Conservation (phyloP, 2,797 vertebrate genomes). For the Scolopax rusticola region DNA sequence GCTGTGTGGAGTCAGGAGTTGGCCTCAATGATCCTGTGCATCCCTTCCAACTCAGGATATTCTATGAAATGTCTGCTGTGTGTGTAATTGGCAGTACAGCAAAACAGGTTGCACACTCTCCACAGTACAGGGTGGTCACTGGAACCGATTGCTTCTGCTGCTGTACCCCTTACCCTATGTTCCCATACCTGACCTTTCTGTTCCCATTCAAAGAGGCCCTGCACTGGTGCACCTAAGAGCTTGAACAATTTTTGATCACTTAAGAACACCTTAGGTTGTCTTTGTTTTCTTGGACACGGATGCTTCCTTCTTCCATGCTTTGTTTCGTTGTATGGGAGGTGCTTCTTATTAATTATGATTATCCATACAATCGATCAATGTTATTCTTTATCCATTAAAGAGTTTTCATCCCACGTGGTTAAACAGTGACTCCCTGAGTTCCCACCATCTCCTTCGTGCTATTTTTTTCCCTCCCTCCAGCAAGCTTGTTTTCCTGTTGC, state of each 20-base stretch:
- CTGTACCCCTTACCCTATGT: background rate
- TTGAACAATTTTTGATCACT: background rate
- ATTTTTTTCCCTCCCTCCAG: background rate
- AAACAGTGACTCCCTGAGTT: background rate
- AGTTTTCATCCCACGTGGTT: background rate
- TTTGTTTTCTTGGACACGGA: background rate
- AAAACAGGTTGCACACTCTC: no score
- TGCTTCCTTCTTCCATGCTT: background rate
- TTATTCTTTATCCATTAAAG: background rate
- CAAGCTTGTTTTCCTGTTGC: no score
- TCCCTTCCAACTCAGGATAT: background rate
- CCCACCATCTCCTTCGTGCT: background rate
- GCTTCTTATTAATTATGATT: background rate
- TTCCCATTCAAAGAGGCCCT: background rate
- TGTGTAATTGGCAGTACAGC: background rate
- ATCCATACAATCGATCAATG: background rate
- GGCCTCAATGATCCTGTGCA: rapidly evolving
- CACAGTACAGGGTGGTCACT: background rate
- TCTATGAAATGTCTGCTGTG: background rate
- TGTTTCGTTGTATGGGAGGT: background rate
- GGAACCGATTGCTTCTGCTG: background rate
- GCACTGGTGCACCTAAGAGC: background rate
- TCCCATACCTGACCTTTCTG: background rate
- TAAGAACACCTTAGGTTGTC: background rate
- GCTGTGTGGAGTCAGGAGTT: background rate